Conservation (phyloP, 2,797 vertebrate species). For the Arnoldichthys spilopterus region DNA sequence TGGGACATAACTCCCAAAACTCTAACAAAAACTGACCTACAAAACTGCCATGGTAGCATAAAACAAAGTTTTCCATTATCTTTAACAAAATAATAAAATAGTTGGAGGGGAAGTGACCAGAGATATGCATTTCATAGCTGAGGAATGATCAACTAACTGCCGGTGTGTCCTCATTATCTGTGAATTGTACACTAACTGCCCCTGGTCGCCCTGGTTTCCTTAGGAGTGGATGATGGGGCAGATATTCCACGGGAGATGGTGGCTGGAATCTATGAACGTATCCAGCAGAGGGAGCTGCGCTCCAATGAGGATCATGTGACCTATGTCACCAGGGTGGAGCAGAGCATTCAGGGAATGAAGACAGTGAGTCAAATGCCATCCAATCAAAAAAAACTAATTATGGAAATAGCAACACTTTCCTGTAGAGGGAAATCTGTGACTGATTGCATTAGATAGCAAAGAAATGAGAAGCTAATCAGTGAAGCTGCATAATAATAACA, state of each 20-base stretch:
- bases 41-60: too few relatives aligned
- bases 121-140: background rate
- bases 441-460: conserved; percentile 10
- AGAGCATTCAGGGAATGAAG: conserved; percentile 64
- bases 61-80: too few relatives aligned
- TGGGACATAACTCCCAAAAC: background rate
- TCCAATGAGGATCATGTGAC: conserved; percentile 99
- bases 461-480: background rate
- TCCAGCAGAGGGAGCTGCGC: conserved; percentile 95
- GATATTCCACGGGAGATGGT: conserved; percentile 98
- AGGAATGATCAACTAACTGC: too few relatives aligned
- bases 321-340: conserved; percentile 96
- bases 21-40: background rate
- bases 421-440: background rate
- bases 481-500: background rate
- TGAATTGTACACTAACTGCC: background rate
- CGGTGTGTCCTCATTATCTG: too few relatives aligned
- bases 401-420: background rate
- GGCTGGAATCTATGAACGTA: conserved; percentile 96
- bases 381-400: background rate
- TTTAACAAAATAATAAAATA: too few relatives aligned
- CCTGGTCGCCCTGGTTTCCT: background rate
- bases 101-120: too few relatives aligned
- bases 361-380: conserved; percentile 44
- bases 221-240: conserved; percentile 96